Percentiles rank a stretch among this genome's conserved stretches.
Conservation (phyloP, 2,113 vertebrate genomes). For the Nannospalax galili region DNA sequence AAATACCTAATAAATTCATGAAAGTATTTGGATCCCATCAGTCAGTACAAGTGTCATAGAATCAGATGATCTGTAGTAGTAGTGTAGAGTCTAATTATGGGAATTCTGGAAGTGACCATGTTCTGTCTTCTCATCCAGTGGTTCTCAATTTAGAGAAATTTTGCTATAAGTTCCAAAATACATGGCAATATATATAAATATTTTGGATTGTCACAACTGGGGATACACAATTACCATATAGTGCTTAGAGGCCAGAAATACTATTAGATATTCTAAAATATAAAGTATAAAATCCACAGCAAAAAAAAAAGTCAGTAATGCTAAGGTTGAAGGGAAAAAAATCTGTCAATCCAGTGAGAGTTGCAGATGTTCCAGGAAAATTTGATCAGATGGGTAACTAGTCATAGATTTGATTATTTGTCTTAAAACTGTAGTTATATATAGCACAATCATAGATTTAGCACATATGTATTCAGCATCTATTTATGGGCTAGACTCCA, state of each 20-base stretch:
- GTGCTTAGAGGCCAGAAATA: slow-evolving; percentile 30
- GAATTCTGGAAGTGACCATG: background rate
- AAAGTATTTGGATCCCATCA: background rate
- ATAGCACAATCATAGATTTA: background rate
- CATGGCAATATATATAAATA: background rate
- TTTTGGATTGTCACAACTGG: background rate
- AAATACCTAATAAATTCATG: background rate
- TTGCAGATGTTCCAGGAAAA: slow-evolving; percentile 40
- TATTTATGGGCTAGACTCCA: background rate
- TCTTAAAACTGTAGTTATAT: slow-evolving; percentile 26
- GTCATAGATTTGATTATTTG: slow-evolving; percentile 4
- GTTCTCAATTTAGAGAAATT: background rate
- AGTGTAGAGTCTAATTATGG: background rate
- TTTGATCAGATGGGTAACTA: background rate
- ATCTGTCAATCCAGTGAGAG: background rate
- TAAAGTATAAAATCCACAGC: background rate
- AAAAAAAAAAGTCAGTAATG: slow-evolving; percentile 30
- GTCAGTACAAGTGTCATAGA: slow-evolving; percentile 12
- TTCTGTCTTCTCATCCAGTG: background rate
- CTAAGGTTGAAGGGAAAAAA: background rate
- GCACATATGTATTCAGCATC: background rate
- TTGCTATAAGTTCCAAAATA: background rate
- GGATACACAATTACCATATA: background rate
- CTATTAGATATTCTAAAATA: background rate
- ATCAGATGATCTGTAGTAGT: background rate